Base-by-base conservation (phyloP, 2,113 vertebrate species). In the Axis porcinus region DNA sequence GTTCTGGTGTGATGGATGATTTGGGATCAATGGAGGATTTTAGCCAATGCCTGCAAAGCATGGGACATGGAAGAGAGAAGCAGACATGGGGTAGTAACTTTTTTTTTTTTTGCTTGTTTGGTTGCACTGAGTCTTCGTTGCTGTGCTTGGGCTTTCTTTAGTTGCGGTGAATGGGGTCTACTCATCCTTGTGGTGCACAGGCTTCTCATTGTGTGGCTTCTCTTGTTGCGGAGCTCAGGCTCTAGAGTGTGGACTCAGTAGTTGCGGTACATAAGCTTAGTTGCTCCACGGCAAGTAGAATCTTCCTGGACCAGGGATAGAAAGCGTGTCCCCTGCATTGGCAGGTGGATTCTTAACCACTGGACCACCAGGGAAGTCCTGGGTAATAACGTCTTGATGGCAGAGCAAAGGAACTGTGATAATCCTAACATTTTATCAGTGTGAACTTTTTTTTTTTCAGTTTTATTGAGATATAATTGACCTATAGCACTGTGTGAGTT, bases 101-200 rank as follows among this genome's bases (percentile, higher is more conserved):
- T 23, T 17, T 40, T 25, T 23, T 23, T 57, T 57, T 58, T 25
- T 58, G 21, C 23, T 25, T 58, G 21, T 58, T 58, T 40, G 67
- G 19, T 25, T 40, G 36, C 0, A 0, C 67, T 74, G 67, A 36
- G 67, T 40, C 21, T 43, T 23, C 1, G 1, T 11, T 14, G 70
- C 36, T 74, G 36, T 25, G 21, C 67, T 12, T 74, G 70, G 70
- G 70, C 70, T 74, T 43, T 74, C 36, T 74, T 6, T 25, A 40
- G 70, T 74, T 43, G 21, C 0, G 0, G 36, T 40, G 36, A 40
- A 25, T 74, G 36, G 67, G 21, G 21, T 74, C 21, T 74, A 25
- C n/a, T 12, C 64, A 21, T 70, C n/a, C 64, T 36, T 74, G 36
- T 7, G 36, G 21, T 25, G 25, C 67, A 43, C 21, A 43, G 23